These are phyloP conservation scores for Hofmannophila pseudospretella DNA, from an alignment of 2,888 invertebrate genomes.

Conservation along the genomic window DNA sequence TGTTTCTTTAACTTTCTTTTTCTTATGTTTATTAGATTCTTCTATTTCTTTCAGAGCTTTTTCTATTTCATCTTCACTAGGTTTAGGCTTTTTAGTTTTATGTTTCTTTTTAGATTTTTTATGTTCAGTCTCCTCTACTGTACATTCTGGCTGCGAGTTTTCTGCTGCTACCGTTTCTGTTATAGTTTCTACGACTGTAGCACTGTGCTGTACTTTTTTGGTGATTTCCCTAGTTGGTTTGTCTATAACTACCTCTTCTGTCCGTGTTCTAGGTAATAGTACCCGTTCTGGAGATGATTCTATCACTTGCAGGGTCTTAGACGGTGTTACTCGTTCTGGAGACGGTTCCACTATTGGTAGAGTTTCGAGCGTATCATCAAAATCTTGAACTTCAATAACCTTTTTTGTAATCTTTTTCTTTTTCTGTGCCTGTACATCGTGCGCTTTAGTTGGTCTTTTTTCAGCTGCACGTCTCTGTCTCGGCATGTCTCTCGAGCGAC, in stretches of 20 bases:
- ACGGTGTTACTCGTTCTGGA: conserved; percentile 21
- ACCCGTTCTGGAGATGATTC: conserved; percentile 17
- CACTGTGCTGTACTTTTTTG: conserved; percentile 50
- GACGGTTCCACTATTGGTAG: conserved; percentile 18
- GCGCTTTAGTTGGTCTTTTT: conserved; percentile 52
- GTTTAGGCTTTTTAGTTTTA: conserved; percentile 54
- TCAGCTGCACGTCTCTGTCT: conserved; percentile 57
- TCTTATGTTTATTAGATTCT: conserved; percentile 50
- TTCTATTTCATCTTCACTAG: conserved; percentile 58
- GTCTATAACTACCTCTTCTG: conserved; percentile 15
- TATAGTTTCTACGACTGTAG: conserved; percentile 42
- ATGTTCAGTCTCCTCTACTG: conserved; percentile 28
- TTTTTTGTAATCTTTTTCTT: conserved; percentile 58
- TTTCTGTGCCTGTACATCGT: conserved; percentile 49
- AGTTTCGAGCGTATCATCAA: conserved; percentile 44
- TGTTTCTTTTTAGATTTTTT: conserved; percentile 61
- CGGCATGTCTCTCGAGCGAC: conserved; percentile 61
- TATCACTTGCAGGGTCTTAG: conserved; percentile 22
- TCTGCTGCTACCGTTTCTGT: conserved; percentile 29
- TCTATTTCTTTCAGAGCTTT: conserved; percentile 68
- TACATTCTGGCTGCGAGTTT: conserved; percentile 21
- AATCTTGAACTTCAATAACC: conserved; percentile 62
- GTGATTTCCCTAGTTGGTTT: conserved; percentile 25
- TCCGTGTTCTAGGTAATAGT: conserved; percentile 1
- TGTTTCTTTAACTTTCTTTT: conserved; percentile 47